Evolutionary conservation across 2,113 vertebrate species (phyloP).

Genomic region (Rhagologus leucostigma): DNA sequence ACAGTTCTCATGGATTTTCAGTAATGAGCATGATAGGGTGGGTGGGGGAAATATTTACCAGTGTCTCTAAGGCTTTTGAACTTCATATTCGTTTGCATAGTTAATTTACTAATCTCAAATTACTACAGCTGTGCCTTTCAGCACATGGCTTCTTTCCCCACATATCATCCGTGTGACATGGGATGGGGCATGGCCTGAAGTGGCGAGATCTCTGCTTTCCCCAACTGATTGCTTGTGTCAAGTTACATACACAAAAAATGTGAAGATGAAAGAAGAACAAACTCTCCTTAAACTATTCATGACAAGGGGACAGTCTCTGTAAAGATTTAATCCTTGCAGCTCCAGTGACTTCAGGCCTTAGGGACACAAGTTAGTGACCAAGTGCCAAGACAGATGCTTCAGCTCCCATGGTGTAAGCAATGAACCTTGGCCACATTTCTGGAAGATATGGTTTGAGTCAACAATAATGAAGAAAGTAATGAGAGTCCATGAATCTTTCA

Average conservation of each 20-base stretch:
- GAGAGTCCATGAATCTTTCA: neutral
- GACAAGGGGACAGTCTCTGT: neutral
- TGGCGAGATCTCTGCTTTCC: neutral
- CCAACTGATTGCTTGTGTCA: neutral
- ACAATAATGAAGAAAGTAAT: neutral
- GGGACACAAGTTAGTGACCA: neutral
- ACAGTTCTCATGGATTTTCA: slow-evolving; percentile 66
- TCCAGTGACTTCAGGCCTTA: neutral
- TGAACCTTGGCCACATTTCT: neutral
- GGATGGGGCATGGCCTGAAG: neutral
- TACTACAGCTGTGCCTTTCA: neutral
- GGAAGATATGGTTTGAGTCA: neutral
- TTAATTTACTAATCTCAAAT: slow-evolving; percentile 6
- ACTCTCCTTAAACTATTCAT: neutral
- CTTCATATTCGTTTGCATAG: slow-evolving; percentile 3
- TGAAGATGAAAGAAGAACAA: neutral
- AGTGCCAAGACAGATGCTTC: neutral
- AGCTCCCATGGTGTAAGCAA: neutral
- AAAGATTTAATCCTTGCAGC: neutral
- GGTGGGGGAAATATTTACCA: slow-evolving; percentile 58
- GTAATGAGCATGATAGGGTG: slow-evolving; percentile 55
- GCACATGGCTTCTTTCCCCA: neutral
- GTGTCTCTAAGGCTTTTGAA: slow-evolving; percentile 51
- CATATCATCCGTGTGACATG: neutral
- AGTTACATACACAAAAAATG: neutral